Evolutionary conservation across 2,888 invertebrate genomes (phyloP).

Genomic region (Abscondita cerata): DNA sequence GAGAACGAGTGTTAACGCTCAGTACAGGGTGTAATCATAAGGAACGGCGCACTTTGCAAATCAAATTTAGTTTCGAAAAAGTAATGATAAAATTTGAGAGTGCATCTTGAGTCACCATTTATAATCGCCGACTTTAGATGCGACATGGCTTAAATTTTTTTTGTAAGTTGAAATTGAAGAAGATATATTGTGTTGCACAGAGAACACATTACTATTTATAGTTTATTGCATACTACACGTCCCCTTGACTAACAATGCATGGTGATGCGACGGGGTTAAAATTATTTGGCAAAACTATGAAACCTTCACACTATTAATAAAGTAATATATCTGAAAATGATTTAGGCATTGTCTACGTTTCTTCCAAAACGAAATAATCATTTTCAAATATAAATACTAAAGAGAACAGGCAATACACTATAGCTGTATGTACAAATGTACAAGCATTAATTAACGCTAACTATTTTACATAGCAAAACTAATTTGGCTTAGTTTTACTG

Average conservation of each 20-base stretch:
- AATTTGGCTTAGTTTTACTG: constrained; percentile 42
- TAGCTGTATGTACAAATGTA: constrained; percentile 57
- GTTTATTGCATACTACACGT: constrained; percentile 57
- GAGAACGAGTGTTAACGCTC: constrained; percentile 35
- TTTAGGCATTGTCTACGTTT: constrained; percentile 4
- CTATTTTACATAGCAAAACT: constrained; percentile 57
- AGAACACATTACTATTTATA: constrained; percentile 39
- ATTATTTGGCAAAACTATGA: constrained; percentile 50
- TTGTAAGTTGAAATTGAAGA: constrained; percentile 24
- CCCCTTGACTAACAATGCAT: constrained; percentile 48
- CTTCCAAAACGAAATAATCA: constrained; percentile 2
- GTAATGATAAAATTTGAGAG: constrained; percentile 12
- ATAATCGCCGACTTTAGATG: constrained; percentile 7
- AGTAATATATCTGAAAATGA: constrained; percentile 21
- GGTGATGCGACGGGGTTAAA: constrained; percentile 45
- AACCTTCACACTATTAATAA: constrained; percentile 50
- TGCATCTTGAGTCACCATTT: constrained; percentile 2
- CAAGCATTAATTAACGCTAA: constrained; percentile 54
- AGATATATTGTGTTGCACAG: constrained; percentile 27
- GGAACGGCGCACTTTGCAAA: constrained; percentile 34
- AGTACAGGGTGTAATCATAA: constrained; percentile 37
- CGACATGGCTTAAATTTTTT: constrained; percentile 3
- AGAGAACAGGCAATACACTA: constrained; percentile 34
- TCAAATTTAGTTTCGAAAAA: constrained; percentile 10
- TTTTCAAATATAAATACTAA: constrained; percentile 39